phyloP scores from a whole-genome alignment of 1,140 invertebrate genomes.

The Arion vulgaris region DNA sequence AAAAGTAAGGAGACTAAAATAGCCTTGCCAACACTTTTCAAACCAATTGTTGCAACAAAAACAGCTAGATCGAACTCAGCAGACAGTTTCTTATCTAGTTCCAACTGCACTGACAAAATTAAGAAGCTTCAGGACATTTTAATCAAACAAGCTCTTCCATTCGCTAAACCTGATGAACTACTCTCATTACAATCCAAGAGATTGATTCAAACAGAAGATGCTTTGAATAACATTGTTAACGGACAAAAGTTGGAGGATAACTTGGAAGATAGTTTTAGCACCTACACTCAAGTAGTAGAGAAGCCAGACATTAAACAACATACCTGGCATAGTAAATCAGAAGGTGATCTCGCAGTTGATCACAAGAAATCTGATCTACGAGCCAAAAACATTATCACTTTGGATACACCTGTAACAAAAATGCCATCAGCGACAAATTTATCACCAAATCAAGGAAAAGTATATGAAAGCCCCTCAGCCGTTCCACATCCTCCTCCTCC shows the following conservation, averaged over 20 bases:
- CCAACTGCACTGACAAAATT: constrained; percentile 31
- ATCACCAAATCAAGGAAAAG: neutral
- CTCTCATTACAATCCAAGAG: neutral
- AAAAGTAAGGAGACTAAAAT: neutral
- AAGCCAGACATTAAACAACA: neutral
- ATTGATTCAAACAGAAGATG: neutral
- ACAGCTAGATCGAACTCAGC: neutral
- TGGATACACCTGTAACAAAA: neutral
- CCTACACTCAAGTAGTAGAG: neutral
- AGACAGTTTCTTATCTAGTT: constrained; percentile 4
- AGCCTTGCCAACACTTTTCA: neutral
- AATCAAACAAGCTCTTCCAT: constrained; percentile 42
- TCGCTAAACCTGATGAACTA: constrained; percentile 22
- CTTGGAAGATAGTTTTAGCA: neutral
- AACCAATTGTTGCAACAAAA: neutral
- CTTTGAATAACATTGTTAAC: neutral
- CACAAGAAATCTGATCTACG: neutral
- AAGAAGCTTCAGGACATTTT: constrained; percentile 39
- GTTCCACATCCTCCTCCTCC: neutral
- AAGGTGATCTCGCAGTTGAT: neutral
- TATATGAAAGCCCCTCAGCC: neutral
- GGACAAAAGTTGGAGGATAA: neutral
- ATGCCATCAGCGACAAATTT: neutral
- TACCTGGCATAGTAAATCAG: neutral
- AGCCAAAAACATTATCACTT: neutral